A percentile compares a stretch with the other conserved stretches of the same genome.
These are phyloP conservation scores for Siniperca obscura DNA, from an alignment of 2,797 vertebrate species.

Conservation along the genomic window DNA sequence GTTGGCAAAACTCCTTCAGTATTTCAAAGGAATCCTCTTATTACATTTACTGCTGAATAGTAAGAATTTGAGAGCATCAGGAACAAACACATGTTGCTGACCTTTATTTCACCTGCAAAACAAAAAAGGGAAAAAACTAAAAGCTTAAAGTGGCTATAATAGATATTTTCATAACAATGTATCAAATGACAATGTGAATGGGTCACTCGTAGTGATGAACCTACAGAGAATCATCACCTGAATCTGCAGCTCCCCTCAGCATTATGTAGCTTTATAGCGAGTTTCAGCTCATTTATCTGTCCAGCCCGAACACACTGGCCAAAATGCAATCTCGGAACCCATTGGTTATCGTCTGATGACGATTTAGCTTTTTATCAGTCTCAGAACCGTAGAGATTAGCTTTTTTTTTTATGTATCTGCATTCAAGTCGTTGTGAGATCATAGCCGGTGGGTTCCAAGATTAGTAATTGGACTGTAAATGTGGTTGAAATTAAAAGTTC, in stretches of 20 bases:
- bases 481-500: no score
- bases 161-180: not conserved
- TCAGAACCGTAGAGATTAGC: no score
- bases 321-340: no score
- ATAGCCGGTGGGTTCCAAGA: no score
- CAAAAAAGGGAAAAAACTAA: not conserved
- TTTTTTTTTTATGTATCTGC: no score
- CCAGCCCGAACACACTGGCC: no score
- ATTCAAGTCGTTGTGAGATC: no score
- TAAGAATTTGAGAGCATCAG: not conserved
- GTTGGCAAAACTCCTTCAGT: constrained; percentile 17
- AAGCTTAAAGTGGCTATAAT: not conserved
- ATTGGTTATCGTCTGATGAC: no score
- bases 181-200: not conserved
- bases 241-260: not conserved
- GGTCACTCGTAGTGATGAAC: not conserved
- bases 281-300: no score
- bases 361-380: no score
- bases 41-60: constrained; percentile 26
- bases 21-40: constrained; percentile 29
- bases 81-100: constrained; percentile 28
- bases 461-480: no score
- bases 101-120: constrained; percentile 24
- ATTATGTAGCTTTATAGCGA: not conserved
- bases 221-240: not conserved